These are phyloP conservation scores for Monochamus alternatus DNA, from an alignment of 2,888 invertebrate genomes.

Conservation along the genomic window DNA sequence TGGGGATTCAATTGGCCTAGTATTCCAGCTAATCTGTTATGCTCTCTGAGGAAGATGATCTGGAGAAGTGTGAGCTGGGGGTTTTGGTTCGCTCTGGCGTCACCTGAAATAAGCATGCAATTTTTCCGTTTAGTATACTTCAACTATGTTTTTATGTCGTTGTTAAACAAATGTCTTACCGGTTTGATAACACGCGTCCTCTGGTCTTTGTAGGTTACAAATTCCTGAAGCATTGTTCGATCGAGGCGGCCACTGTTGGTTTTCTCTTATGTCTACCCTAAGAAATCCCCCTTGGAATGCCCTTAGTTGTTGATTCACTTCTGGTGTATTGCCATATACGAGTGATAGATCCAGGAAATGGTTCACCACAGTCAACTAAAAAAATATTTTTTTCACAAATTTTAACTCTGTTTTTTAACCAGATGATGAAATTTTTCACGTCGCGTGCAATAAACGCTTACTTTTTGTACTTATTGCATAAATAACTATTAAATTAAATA, in stretches of 20 bases:
- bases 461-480: too few relatives aligned
- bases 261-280: constrained; percentile 76
- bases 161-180: constrained; percentile 70
- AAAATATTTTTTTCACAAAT: constrained; percentile 36
- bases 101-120: constrained; percentile 72
- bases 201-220: constrained; percentile 75
- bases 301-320: constrained; percentile 79
- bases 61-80: constrained; percentile 82
- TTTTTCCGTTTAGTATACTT: too few relatives aligned
- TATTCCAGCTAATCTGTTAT: constrained; percentile 80
- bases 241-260: constrained; percentile 82
- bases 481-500: too few relatives aligned
- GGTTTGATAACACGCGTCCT: constrained; percentile 84
- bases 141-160: background rate
- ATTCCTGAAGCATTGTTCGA: constrained; percentile 79
- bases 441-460: too few relatives aligned
- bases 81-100: constrained; percentile 81
- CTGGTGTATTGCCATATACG: constrained; percentile 84
- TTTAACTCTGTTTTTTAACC: background rate
- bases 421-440: too few relatives aligned
- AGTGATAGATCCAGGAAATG: constrained; percentile 85
- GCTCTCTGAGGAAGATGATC: constrained; percentile 80
- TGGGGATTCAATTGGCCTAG: constrained; percentile 80
- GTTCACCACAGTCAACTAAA: constrained; percentile 79
- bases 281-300: constrained; percentile 81